Evolutionary conservation across 2,888 invertebrate species (phyloP).

Genomic region (Dryobota labecula): DNA sequence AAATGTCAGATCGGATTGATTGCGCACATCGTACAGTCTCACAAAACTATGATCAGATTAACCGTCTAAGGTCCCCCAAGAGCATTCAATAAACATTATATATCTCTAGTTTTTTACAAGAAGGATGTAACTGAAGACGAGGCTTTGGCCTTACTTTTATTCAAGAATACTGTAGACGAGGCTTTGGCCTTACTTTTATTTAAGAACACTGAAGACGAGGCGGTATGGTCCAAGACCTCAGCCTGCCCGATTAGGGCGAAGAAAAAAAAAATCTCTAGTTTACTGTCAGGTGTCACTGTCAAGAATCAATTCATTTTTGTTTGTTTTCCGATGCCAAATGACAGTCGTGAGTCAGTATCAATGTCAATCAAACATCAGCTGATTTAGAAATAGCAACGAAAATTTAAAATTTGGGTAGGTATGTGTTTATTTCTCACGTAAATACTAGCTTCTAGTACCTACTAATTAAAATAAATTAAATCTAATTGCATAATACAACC

Average conservation of each 20-base stretch:
- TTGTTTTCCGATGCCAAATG: too few species aligned
- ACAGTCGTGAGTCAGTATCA: background rate
- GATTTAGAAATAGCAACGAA: constrained; percentile 32
- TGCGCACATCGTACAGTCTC: too few species aligned
- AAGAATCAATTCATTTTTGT: constrained; percentile 22
- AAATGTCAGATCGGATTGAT: background rate
- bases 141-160: too few species aligned
- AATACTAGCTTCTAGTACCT: background rate
- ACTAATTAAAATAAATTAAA: background rate
- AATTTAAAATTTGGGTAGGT: constrained; percentile 33
- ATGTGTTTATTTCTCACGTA: background rate
- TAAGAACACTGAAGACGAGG: too few species aligned
- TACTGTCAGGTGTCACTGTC: background rate
- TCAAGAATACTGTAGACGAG: too few species aligned
- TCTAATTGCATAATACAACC: background rate
- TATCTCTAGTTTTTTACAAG: too few species aligned
- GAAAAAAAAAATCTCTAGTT: constrained; percentile 1
- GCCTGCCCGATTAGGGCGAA: too few species aligned
- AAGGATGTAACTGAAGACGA: too few species aligned
- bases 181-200: too few species aligned
- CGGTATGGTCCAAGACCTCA: too few species aligned
- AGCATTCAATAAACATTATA: background rate
- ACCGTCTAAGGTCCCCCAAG: background rate
- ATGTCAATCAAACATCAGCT: constrained; percentile 39
- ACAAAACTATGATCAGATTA: background rate